Conservation (phyloP, 2,888 invertebrate genomes). For the Callyntrura sp. region DNA sequence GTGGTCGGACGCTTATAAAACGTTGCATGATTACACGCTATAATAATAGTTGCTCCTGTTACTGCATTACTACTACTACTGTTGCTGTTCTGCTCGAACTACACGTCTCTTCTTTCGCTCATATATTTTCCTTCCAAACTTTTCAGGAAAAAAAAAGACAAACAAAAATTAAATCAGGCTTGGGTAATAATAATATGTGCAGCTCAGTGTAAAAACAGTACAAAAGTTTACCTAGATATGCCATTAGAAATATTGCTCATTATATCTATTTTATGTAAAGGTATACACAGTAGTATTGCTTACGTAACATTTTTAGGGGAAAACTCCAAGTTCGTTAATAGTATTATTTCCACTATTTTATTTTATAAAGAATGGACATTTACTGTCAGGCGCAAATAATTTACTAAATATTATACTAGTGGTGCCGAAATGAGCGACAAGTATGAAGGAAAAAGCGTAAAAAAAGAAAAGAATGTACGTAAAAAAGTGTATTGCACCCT, state of each 20-base stretch:
- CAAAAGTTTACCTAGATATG: background rate
- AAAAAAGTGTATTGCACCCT: constrained; percentile 61
- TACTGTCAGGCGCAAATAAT: constrained; percentile 66
- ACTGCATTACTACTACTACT: too few relatives aligned
- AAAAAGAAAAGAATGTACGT: background rate
- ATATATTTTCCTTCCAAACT: constrained; percentile 21
- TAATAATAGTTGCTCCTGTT: background rate
- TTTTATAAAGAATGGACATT: constrained; percentile 70
- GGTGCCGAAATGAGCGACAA: background rate
- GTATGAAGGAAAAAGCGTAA: background rate
- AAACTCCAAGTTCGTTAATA: constrained; percentile 26
- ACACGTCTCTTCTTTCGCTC: constrained; percentile 23
- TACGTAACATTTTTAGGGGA: background rate
- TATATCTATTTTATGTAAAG: background rate
- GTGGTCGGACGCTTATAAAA: constrained; percentile 36
- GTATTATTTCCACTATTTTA: constrained; percentile 52
- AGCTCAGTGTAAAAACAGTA: background rate
- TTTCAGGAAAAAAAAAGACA: background rate
- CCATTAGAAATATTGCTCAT: background rate
- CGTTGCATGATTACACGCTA: constrained; percentile 71
- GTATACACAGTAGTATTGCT: background rate
- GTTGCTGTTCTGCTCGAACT: background rate
- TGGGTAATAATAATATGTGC: background rate
- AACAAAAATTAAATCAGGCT: constrained; percentile 21
- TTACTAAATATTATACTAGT: constrained; percentile 64